A percentile compares a stretch with the other conserved stretches of the same genome.
These are phyloP conservation scores for Trichogramma pretiosum DNA, from an alignment of 1,140 invertebrate genomes.

Conservation along the genomic window DNA sequence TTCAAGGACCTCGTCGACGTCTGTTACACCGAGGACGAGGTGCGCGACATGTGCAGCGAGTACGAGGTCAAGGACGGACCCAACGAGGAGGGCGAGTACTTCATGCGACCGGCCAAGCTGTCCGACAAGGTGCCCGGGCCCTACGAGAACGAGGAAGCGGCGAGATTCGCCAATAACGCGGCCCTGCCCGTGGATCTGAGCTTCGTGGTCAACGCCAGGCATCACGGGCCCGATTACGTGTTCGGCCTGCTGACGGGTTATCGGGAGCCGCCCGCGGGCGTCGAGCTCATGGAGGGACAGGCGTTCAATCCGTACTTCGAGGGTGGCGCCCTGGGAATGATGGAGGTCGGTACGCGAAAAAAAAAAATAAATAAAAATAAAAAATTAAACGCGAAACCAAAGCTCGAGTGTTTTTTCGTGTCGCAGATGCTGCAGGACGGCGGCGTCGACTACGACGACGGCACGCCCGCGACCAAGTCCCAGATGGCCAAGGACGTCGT, in stretches of 20 bases:
- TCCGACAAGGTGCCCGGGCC: slow-evolving; percentile 80
- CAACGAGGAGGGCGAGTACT: slow-evolving; percentile 84
- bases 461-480: slow-evolving; percentile 81
- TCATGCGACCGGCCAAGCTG: slow-evolving; percentile 81
- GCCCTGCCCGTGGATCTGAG: slow-evolving; percentile 90
- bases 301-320: slow-evolving; percentile 96
- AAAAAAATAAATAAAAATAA: too few species aligned
- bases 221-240: slow-evolving; percentile 82
- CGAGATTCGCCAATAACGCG: slow-evolving; percentile 81
- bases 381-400: too few species aligned
- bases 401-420: too few species aligned
- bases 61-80: slow-evolving; percentile 79
- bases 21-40: slow-evolving; percentile 80
- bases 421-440: slow-evolving; percentile 51
- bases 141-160: slow-evolving; percentile 84
- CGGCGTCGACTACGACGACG: slow-evolving; percentile 69
- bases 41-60: slow-evolving; percentile 82
- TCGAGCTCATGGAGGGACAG: slow-evolving; percentile 74
- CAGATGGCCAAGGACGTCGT: slow-evolving; percentile 94
- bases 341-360: slow-evolving; percentile 64
- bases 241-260: slow-evolving; percentile 92
- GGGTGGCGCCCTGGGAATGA: slow-evolving; percentile 91
- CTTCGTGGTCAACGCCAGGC: slow-evolving; percentile 72
- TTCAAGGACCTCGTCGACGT: slow-evolving; percentile 87
- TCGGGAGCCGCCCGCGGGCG: slow-evolving; percentile 83